Conservation (phyloP, 2,113 vertebrate genomes). For the Otus sunia region DNA sequence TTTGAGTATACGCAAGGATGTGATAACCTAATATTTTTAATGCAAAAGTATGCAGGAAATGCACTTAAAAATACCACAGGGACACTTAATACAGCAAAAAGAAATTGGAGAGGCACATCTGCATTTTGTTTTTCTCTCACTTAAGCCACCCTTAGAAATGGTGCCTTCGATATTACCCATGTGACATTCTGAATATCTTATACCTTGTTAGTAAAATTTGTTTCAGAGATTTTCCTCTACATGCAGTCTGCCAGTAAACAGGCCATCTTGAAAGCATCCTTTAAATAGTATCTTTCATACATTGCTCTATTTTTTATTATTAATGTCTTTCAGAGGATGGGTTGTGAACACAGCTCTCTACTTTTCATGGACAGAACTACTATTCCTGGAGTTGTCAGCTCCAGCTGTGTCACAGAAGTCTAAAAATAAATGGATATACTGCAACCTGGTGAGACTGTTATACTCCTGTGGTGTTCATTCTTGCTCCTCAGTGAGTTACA, state of each 20-base stretch:
- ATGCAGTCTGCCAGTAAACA: background rate
- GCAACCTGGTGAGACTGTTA: slow-evolving; percentile 37
- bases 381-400: slow-evolving; percentile 35
- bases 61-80: slow-evolving; percentile 8
- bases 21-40: slow-evolving; percentile 50
- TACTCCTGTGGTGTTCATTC: slow-evolving; percentile 5
- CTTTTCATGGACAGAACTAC: slow-evolving; percentile 39
- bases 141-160: background rate
- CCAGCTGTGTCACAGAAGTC: slow-evolving; percentile 34
- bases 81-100: background rate
- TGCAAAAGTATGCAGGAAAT: slow-evolving; percentile 52
- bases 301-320: slow-evolving; percentile 37
- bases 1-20: slow-evolving; percentile 13
- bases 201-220: slow-evolving; percentile 10
- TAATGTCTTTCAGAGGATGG: slow-evolving; percentile 13
- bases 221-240: background rate
- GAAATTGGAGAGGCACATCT: slow-evolving; percentile 1
- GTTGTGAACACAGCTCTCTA: slow-evolving; percentile 2
- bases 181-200: background rate
- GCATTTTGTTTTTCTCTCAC: slow-evolving; percentile 31
- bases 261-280: background rate
- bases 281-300: slow-evolving; percentile 8
- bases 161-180: background rate
- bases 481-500: slow-evolving; percentile 25
- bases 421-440: slow-evolving; percentile 43